Base-by-base conservation (phyloP, 2,888 invertebrate species). In the Nymphalis c-album region DNA sequence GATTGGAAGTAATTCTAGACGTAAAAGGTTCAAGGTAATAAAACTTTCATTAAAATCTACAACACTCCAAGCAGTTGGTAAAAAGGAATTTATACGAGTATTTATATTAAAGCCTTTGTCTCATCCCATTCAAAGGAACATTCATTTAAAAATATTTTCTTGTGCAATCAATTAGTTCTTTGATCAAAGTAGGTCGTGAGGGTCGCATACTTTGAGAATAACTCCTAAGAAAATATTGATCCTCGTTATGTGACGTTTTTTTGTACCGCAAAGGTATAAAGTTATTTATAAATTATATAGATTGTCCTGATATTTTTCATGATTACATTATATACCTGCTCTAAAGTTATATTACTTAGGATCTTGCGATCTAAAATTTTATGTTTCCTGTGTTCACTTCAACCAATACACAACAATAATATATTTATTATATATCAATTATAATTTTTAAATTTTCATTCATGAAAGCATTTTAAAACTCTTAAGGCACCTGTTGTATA, bases 181-280 rank as follows among this genome's bases (percentile, higher is more conserved):
- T 13, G 40, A 40, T 40, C 40, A 40, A 40, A 40, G 40, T 40
- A 40, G 40, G 40, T 40, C 40, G 40, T 40, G 40, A 40, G 60
- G 45, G 46, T 60, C 53, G 20, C 53, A 45, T 47, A 53, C 53
- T 31, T 60, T 60, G 53, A 45, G 53, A 53, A 60, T 65, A 65
- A 46, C 64, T 60, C 26, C 16, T 13, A 64, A 63, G 53, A 64
- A 60, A 26, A 64, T 8, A 45, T 45, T 40, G 40, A 50, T 40
- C 20, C 26, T 35, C 45, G 26, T n/a, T 31, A 64, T 57, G 57
- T 40, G 40, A 35, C 40, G 40, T 10, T 57, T 60, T n/a, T 60
- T 59, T 59, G 35, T 60, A 55, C 53, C 16, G 47, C 47, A 60
- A 35, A 46, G 60, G 53, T 65, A 60, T 60, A 53, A 47, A 60